These are phyloP conservation scores for Heteropelma amictum DNA, from an alignment of 2,888 invertebrate genomes.

Conservation along the genomic window DNA sequence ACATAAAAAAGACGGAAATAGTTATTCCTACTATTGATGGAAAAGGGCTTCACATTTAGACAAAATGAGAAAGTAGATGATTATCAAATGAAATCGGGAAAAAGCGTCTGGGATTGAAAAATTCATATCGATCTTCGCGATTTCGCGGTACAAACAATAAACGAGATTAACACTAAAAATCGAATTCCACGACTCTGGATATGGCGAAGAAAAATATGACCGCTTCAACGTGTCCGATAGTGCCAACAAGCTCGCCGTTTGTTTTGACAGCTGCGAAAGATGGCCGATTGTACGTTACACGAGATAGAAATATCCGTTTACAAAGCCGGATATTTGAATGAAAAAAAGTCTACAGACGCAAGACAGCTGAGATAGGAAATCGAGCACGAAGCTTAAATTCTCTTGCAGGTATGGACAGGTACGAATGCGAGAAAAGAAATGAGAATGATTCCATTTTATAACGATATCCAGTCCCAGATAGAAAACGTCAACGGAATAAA, in stretches of 20 bases:
- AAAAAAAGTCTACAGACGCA: not conserved
- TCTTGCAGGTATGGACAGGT: slow-evolving; percentile 49
- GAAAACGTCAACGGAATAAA: not conserved
- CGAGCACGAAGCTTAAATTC: slow-evolving; percentile 14
- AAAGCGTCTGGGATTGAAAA: too few relatives aligned
- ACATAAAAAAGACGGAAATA: too few relatives aligned
- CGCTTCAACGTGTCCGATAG: not conserved
- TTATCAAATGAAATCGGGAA: too few relatives aligned
- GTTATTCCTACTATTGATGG: too few relatives aligned
- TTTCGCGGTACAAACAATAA: too few relatives aligned
- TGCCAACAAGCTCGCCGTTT: slow-evolving; percentile 24
- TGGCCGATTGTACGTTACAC: not conserved
- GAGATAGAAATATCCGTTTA: not conserved
- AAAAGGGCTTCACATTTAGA: too few relatives aligned
- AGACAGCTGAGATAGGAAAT: slow-evolving; percentile 12
- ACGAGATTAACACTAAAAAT: too few relatives aligned
- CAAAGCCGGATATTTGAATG: not conserved
- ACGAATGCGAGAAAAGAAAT: slow-evolving; percentile 32
- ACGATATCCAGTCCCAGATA: not conserved
- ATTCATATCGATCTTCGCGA: too few relatives aligned
- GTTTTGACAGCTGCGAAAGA: slow-evolving; percentile 39
- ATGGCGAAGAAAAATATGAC: too few relatives aligned
- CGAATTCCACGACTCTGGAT: too few relatives aligned
- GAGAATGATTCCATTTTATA: slow-evolving; percentile 6
- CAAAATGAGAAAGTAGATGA: too few relatives aligned